phyloP scores from a whole-genome alignment of 2,113 vertebrate species.

The Ranitomeya variabilis region DNA sequence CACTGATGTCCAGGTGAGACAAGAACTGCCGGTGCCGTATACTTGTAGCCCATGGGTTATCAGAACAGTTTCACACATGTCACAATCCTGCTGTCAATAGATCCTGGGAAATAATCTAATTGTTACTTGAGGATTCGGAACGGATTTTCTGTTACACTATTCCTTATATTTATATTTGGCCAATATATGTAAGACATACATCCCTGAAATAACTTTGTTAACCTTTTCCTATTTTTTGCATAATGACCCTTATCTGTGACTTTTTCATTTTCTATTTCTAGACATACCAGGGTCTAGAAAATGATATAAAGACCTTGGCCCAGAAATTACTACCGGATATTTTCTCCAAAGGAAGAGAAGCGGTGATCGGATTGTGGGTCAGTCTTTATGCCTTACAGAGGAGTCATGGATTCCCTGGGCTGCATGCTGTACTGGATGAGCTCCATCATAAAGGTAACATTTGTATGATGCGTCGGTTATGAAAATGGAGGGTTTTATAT shows the following conservation, averaged over 20 bases:
- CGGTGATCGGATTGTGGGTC: not conserved
- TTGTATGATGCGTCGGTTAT: not conserved
- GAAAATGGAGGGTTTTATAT: not conserved
- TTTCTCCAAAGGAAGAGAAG: not conserved
- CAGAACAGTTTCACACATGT: not conserved
- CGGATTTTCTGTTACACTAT: not conserved
- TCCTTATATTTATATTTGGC: not conserved
- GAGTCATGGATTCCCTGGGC: not conserved
- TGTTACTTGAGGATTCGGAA: too few species aligned
- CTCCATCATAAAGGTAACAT: not conserved
- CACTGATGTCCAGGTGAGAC: not conserved
- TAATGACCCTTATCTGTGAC: not conserved
- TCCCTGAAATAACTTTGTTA: not conserved
- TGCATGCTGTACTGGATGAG: not conserved
- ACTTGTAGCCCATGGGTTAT: not conserved
- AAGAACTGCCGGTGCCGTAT: not conserved
- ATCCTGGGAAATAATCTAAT: not conserved
- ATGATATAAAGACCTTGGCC: not conserved
- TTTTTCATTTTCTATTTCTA: slow-evolving; percentile 8
- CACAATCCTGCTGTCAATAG: not conserved
- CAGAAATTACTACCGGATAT: not conserved
- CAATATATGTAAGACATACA: not conserved
- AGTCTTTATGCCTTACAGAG: not conserved
- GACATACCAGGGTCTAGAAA: not conserved
- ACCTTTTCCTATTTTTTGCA: not conserved